These are phyloP conservation scores for Pollachius pollachius DNA, from an alignment of 2,113 vertebrate species.

Conservation along the genomic window DNA sequence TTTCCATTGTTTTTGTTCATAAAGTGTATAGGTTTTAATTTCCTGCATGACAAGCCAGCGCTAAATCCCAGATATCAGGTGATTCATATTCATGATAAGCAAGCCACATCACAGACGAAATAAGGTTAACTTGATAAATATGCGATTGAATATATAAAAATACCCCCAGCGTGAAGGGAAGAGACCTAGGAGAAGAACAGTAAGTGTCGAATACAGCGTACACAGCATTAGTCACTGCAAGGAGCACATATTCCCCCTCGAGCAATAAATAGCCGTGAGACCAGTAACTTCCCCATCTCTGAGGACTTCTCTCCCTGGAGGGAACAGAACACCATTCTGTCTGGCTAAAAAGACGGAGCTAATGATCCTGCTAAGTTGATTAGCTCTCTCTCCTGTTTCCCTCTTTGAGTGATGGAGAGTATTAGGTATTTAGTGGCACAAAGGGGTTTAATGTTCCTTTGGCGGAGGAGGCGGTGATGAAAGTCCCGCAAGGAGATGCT, in stretches of 20 bases:
- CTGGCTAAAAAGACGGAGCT: slow-evolving; percentile 22
- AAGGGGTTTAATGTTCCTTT: slow-evolving; percentile 61
- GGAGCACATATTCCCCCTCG: slow-evolving; percentile 8
- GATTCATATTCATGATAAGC: background rate
- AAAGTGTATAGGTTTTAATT: no score
- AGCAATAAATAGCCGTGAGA: slow-evolving; percentile 12
- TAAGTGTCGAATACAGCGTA: background rate
- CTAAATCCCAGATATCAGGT: no score
- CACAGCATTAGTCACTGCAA: background rate
- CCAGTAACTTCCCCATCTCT: slow-evolving; percentile 7
- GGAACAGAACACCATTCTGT: slow-evolving; percentile 3
- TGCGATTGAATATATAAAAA: no score
- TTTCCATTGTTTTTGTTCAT: no score
- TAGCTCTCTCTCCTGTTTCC: slow-evolving; percentile 57
- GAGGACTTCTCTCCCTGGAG: slow-evolving; percentile 18
- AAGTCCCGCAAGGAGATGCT: slow-evolving; percentile 45
- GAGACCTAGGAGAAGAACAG: background rate
- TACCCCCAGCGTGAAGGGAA: no score
- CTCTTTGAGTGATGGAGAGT: slow-evolving; percentile 47
- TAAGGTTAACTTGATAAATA: background rate
- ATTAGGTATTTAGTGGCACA: slow-evolving; percentile 59
- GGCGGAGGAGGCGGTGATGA: slow-evolving; percentile 49
- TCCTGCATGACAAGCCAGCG: no score
- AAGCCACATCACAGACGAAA: background rate
- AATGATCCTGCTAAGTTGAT: slow-evolving; percentile 50